Conservation (phyloP, 2,888 invertebrate genomes). For the Rhagonycha fulva region DNA sequence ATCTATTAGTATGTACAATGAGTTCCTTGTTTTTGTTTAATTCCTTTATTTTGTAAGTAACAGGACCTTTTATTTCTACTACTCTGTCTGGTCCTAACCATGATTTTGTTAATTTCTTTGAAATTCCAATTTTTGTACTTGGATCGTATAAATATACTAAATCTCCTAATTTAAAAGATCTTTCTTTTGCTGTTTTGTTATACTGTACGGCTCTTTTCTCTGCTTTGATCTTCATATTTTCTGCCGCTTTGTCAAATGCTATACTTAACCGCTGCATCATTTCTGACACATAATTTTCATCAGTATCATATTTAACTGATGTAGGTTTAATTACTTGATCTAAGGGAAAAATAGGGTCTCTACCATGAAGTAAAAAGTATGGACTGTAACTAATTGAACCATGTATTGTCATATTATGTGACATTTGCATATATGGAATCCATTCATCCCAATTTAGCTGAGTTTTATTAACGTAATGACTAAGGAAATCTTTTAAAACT, state of each 20-base stretch:
- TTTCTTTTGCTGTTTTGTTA: conserved; percentile 9
- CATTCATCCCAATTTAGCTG: conserved; percentile 1
- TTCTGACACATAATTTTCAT: conserved; percentile 30
- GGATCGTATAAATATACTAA: conserved; percentile 23
- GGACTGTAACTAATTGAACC: no score
- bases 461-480: conserved; percentile 36
- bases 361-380: no score
- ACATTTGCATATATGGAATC: no score
- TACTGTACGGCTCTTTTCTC: conserved; percentile 10
- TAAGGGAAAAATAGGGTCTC: conserved; percentile 34
- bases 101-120: conserved; percentile 11
- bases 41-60: conserved; percentile 9
- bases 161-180: conserved; percentile 18
- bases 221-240: neutral
- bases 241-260: neutral
- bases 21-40: conserved; percentile 9
- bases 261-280: conserved; percentile 1
- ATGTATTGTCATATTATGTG: no score
- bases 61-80: conserved; percentile 11
- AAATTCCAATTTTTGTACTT: conserved; percentile 1
- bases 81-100: conserved; percentile 26
- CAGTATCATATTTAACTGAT: conserved; percentile 24
- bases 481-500: conserved; percentile 37
- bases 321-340: conserved; percentile 23
- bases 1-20: conserved; percentile 24